Evolutionary conservation across 1,140 invertebrate genomes (phyloP), one percentile per base, ranked within the genome.

Genomic region (Mycetomoellerius zeteki): DNA sequence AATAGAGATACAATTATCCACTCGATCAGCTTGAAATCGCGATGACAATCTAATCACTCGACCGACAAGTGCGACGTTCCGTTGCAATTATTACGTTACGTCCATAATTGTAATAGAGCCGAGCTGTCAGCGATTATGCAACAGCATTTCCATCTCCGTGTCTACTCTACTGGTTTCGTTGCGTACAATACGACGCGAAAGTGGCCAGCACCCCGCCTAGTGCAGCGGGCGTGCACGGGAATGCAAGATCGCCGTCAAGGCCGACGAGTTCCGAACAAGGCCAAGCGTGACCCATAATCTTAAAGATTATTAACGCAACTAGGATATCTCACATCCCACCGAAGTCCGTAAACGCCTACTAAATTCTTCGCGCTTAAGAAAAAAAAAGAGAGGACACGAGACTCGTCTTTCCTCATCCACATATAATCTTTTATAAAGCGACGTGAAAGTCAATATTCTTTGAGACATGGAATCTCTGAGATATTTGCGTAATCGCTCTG

Each of bases 201-300:
- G 80, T 84, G 16, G 33, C 6, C 56, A 52, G 27, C 47, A 71
- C 33, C 50, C 37, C 43, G 58, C 33, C 69, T 65, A 12, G 86
- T 78, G 50, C 77, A 76, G 8, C 62, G 71, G 78, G 86, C 72
- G 56, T 87, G 60, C 27, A 76, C 50, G 52, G 24, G 73, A 78
- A 52, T 82, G 77, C 71, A 69, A n/a, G n/a, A 43, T 64, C 43
- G 60, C 19, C 19, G 30, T 89, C 87, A 89, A 89, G 88, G 88
- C 73, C 88, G 77, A 77, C 76, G 30, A 67, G 84, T 89, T n/a
- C 10, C 21, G 54, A 71, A 89, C 88, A 89, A 89, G 88, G 88
- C 76, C 75, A 86, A 30, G 37, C 33, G 30, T 67, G 37, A 50
- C 24, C n/a, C 37, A 33, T 60, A 80, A 88, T 80, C 52, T 47